phyloP scores from a whole-genome alignment of 2,888 invertebrate species.

The Lithophane leautieri region DNA sequence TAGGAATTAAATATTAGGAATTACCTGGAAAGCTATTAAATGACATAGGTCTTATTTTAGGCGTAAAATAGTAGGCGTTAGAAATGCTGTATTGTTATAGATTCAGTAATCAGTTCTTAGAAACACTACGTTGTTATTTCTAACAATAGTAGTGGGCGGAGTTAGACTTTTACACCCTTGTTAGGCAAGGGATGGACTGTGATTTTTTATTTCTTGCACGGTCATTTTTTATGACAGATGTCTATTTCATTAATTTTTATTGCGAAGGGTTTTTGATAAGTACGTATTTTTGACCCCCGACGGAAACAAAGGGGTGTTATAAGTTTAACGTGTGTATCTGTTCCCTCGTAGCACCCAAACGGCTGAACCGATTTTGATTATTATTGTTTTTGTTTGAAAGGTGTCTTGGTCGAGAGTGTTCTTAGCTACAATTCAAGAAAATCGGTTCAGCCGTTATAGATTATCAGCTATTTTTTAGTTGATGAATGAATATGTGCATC shows the following conservation, averaged over 20 bases:
- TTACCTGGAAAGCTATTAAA: neutral
- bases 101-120: slow-evolving; percentile 46
- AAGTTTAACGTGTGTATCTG: too few species aligned
- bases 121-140: slow-evolving; percentile 38
- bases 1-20: neutral
- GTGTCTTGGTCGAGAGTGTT: too few species aligned
- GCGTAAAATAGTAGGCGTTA: slow-evolving; percentile 2
- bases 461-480: too few species aligned
- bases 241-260: neutral
- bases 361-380: too few species aligned
- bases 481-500: too few species aligned
- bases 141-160: slow-evolving; percentile 26
- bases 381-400: too few species aligned
- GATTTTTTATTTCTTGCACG: slow-evolving; percentile 28
- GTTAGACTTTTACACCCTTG: slow-evolving; percentile 29
- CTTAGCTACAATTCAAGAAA: too few species aligned
- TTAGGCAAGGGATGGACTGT: slow-evolving; percentile 30
- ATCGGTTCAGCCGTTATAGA: too few species aligned
- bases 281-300: too few species aligned
- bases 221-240: slow-evolving; percentile 6
- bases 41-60: neutral
- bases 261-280: neutral
- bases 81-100: slow-evolving; percentile 22
- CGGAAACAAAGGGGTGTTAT: too few species aligned
- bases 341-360: too few species aligned